Percentiles rank a stretch among this genome's conserved stretches.
Evolutionary conservation across 1,140 invertebrate species (phyloP).

Genomic region (Chymomyza costata): DNA sequence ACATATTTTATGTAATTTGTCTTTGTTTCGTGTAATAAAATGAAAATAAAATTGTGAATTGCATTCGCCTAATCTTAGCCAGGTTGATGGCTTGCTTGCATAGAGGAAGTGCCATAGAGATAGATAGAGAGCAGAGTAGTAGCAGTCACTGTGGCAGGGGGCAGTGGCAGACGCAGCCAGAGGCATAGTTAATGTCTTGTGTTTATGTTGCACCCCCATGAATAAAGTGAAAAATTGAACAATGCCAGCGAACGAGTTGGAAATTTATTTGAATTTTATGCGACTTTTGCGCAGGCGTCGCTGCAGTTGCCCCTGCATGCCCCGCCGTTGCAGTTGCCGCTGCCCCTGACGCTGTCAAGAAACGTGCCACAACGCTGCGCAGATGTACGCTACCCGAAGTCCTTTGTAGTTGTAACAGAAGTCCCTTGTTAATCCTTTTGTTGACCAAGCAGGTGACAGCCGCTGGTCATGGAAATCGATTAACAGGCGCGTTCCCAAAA

Average conservation of each 20-base stretch:
- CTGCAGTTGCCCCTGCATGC: constrained; percentile 10
- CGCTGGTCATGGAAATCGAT: constrained; percentile 40
- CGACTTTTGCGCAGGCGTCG: constrained; percentile 39
- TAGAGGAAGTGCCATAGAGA: constrained; percentile 1
- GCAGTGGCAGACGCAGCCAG: constrained; percentile 38
- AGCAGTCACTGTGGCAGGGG: constrained; percentile 1
- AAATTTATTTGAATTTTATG: constrained; percentile 74
- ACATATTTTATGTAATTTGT: constrained; percentile 74
- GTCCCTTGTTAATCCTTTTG: constrained; percentile 36
- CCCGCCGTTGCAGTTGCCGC: background rate
- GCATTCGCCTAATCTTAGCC: constrained; percentile 20
- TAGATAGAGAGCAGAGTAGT: background rate
- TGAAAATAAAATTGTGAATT: constrained; percentile 67
- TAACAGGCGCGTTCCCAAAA: constrained; percentile 21
- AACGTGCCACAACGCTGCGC: constrained; percentile 30
- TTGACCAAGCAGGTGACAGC: constrained; percentile 45
- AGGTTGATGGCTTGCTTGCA: constrained; percentile 18
- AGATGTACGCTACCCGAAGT: constrained; percentile 15
- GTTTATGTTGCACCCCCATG: constrained; percentile 43
- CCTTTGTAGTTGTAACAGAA: too few species aligned
- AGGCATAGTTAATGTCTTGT: constrained; percentile 25
- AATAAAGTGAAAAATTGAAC: constrained; percentile 59
- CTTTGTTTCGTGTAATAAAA: constrained; percentile 74
- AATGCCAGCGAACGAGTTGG: constrained; percentile 51
- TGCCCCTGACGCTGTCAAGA: too few species aligned